Conservation (phyloP, 2,113 vertebrate species). For the Pangasianodon gigas region DNA sequence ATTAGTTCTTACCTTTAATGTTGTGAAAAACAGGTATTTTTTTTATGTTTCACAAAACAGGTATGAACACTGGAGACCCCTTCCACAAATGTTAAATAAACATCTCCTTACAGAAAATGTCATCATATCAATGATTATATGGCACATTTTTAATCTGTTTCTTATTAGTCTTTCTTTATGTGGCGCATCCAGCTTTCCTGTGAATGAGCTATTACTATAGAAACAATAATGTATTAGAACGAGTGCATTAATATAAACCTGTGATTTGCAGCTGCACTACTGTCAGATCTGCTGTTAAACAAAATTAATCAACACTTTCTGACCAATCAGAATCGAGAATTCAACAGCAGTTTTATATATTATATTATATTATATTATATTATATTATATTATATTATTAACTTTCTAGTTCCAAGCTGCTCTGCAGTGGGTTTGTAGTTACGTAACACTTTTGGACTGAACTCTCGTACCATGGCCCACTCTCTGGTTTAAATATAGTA, state of each 20-base stretch:
- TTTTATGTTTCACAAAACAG: neutral
- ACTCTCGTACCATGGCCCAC: neutral
- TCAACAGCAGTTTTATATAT: neutral
- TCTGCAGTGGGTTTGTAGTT: constrained; percentile 9
- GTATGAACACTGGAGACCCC: neutral
- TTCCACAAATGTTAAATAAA: neutral
- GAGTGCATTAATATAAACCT: neutral
- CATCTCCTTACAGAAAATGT: neutral
- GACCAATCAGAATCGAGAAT: neutral
- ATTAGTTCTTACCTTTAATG: neutral
- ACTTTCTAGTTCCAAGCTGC: neutral
- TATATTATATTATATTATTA: neutral
- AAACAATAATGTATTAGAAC: neutral
- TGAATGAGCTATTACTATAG: neutral
- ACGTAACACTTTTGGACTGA: neutral
- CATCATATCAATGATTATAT: neutral
- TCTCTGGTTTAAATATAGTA: constrained; percentile 16
- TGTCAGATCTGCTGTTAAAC: neutral
- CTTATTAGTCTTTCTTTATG: neutral
- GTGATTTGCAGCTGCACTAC: neutral
- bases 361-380: neutral
- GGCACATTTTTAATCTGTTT: neutral
- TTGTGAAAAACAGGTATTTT: no score
- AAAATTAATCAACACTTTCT: neutral
- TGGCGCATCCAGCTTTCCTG: neutral